Evolutionary conservation across 2,888 invertebrate species (phyloP), one percentile per base, ranked within the genome.

Genomic region (Gryllus longicercus): DNA sequence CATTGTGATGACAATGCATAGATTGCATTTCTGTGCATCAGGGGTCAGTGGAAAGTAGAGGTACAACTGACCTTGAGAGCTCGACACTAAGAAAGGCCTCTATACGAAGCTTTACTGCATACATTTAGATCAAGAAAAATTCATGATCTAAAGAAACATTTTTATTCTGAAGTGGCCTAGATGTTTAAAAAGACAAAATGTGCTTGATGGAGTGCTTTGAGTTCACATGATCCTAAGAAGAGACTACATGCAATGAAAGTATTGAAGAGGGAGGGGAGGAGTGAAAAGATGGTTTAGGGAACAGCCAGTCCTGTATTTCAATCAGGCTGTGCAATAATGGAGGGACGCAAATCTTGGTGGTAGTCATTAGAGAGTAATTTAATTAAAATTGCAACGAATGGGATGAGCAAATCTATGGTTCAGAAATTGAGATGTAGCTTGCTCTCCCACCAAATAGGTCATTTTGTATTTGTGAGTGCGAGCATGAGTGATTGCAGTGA

Each of bases 291-390:
- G 63, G 63, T 63, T 63, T 63, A 63, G 63, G 63, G 63, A 63
- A 63, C 63, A 63, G 63, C 63, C 63, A 63, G 63, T 63, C 63
- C 63, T 63, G 63, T 14, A 63, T 18, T 63, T 18, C n/a, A n/a
- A 63, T 63, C 63, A 63, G 63, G 63, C 63, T 63, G 63, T 63
- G 63, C 63, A 63, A 63, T 63, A 63, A 63, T 63, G 63, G 63
- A 18, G 63, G 63, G 63, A 63, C 63, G 14, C 63, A 63, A 63
- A 63, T 18, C 63, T 63, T 63, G 63, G 16, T 63, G 63, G 63
- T 63, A 63, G 63, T 63, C 63, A 63, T 63, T 63, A 63, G 63
- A 63, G n/a, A 63, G 63, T 63, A 63, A 63, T 18, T n/a, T 18
- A 63, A 63, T 63, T 63, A 63, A 18, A 14, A 63, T 63, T 63